phyloP scores from a whole-genome alignment of 2,888 invertebrate species.

The Brenthis ino region DNA sequence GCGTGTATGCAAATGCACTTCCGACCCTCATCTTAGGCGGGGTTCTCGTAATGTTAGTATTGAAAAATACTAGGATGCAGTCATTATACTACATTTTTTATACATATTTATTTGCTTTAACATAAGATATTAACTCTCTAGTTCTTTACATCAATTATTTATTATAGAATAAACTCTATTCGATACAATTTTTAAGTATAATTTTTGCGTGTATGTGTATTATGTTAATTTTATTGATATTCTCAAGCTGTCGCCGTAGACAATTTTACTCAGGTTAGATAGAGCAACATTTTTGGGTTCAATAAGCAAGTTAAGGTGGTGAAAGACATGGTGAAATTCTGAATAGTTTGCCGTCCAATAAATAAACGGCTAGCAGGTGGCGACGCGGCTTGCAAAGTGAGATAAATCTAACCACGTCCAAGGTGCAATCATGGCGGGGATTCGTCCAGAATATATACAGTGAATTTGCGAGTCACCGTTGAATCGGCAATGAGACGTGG shows the following conservation, averaged over 20 bases:
- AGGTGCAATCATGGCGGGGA: constrained; percentile 49
- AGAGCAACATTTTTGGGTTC: constrained; percentile 5
- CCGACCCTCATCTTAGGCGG: constrained; percentile 52
- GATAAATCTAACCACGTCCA: constrained; percentile 47
- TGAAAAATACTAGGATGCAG: constrained; percentile 5
- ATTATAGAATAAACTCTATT: no score
- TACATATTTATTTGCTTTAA: neutral
- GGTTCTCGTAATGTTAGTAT: constrained; percentile 9
- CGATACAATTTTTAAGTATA: no score
- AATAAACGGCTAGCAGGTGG: constrained; percentile 42
- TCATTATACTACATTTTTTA: neutral
- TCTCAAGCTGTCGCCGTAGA: neutral
- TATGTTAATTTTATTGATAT: neutral
- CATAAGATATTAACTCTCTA: neutral
- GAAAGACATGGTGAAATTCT: constrained; percentile 25
- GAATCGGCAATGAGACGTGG: constrained; percentile 73
- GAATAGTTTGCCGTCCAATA: constrained; percentile 29
- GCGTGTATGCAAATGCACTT: constrained; percentile 65
- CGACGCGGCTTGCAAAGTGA: constrained; percentile 38
- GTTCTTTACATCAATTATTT: no score
- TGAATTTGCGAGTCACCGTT: constrained; percentile 63
- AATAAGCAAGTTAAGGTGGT: constrained; percentile 9
- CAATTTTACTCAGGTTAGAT: neutral
- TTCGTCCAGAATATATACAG: constrained; percentile 56
- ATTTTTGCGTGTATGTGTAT: no score